These are phyloP conservation scores for Icerya purchasi DNA, from an alignment of 2,888 invertebrate genomes.

Conservation along the genomic window DNA sequence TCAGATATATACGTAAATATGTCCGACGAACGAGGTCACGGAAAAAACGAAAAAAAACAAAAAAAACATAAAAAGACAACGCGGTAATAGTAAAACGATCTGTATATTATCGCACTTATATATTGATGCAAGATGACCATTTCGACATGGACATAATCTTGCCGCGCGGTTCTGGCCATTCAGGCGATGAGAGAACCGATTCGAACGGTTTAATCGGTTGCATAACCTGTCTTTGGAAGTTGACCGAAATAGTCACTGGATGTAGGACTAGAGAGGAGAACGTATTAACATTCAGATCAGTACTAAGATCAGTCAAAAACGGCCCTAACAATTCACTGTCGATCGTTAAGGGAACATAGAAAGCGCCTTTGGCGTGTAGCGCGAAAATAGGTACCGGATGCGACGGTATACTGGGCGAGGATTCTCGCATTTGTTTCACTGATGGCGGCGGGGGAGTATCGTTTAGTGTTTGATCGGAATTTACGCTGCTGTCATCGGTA, in stretches of 20 bases:
- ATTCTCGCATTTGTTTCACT: not conserved
- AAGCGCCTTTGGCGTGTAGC: slow-evolving; percentile 66
- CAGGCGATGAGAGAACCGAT: not conserved
- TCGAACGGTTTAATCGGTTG: not conserved
- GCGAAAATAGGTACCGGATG: slow-evolving; percentile 65
- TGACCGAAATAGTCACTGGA: slow-evolving; percentile 77
- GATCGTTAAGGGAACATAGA: slow-evolving; percentile 67
- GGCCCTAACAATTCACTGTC: slow-evolving; percentile 51
- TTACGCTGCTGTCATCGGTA: not conserved
- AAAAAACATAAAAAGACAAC: too few species aligned
- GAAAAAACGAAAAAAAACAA: too few species aligned
- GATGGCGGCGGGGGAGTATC: not conserved
- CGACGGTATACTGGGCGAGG: not conserved
- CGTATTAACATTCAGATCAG: slow-evolving; percentile 22
- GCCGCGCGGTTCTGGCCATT: too few species aligned
- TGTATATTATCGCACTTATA: too few species aligned
- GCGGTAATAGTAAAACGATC: too few species aligned
- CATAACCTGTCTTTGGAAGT: slow-evolving; percentile 30
- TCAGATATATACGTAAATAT: too few species aligned
- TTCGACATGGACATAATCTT: too few species aligned
- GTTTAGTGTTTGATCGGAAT: not conserved
- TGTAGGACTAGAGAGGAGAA: slow-evolving; percentile 37
- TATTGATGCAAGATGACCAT: too few species aligned
- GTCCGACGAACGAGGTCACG: too few species aligned
- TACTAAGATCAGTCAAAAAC: slow-evolving; percentile 31